Conservation (phyloP, 1,140 invertebrate genomes). For the Drosophila mojavensis region DNA sequence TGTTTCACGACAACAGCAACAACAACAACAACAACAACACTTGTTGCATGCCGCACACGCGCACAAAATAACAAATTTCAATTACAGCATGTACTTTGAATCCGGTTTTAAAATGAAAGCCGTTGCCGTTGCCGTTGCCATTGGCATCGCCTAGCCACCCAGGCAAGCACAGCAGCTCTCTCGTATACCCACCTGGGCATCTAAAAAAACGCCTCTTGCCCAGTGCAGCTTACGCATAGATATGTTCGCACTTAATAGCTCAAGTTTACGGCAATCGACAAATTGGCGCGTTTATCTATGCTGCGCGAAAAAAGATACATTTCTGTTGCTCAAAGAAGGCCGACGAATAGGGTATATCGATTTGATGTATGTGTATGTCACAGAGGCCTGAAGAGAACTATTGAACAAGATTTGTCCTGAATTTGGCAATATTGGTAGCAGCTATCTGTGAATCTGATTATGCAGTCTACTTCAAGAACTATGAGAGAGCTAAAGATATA, state of each 20-base stretch:
- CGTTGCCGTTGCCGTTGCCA: constrained; percentile 24
- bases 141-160: constrained; percentile 20
- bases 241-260: constrained; percentile 82
- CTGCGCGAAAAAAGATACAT: constrained; percentile 14
- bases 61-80: constrained; percentile 75
- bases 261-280: constrained; percentile 80
- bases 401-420: no score
- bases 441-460: no score
- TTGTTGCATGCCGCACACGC: constrained; percentile 58
- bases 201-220: constrained; percentile 34
- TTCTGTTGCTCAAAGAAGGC: background rate
- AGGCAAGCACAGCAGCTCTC: constrained; percentile 20
- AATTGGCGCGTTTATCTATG: constrained; percentile 73
- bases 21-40: constrained; percentile 24
- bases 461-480: no score
- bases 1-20: constrained; percentile 51
- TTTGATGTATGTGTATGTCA: no score
- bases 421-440: no score
- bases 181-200: constrained; percentile 30
- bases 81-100: constrained; percentile 63
- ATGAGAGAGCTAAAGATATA: no score
- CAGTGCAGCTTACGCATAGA: constrained; percentile 56
- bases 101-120: constrained; percentile 77
- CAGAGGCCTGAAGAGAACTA: no score
- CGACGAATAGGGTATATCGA: background rate